Evolutionary conservation across 2,797 vertebrate genomes (phyloP).

Genomic region (Helicolenus hilgendorfi): DNA sequence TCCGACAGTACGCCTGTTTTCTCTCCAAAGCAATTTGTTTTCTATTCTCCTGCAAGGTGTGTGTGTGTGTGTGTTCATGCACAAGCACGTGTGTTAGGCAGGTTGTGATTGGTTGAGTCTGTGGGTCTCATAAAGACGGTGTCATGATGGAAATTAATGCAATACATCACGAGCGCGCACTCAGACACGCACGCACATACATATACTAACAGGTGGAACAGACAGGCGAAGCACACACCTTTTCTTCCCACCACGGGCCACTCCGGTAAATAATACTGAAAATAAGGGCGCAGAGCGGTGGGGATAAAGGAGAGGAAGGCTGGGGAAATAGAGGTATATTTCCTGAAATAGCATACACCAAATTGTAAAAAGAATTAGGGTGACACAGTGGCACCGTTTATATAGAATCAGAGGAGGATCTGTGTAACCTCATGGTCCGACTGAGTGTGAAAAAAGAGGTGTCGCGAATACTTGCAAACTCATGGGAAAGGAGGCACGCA

Average conservation of each 20-base stretch:
- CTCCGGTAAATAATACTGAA: slow-evolving; percentile 78
- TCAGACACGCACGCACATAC: slow-evolving; percentile 17
- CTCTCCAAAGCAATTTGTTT: slow-evolving; percentile 85
- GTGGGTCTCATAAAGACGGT: slow-evolving; percentile 88
- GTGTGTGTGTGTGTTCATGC: not conserved
- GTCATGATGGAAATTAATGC: slow-evolving; percentile 92
- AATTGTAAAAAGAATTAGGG: slow-evolving; percentile 57
- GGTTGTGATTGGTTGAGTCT: slow-evolving; percentile 81
- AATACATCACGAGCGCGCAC: slow-evolving; percentile 89
- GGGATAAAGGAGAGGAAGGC: slow-evolving; percentile 25
- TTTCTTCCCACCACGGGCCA: slow-evolving; percentile 47
- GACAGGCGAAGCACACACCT: slow-evolving; percentile 38
- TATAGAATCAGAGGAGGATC: slow-evolving; percentile 43
- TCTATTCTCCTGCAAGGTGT: slow-evolving; percentile 59
- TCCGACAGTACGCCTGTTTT: slow-evolving; percentile 58
- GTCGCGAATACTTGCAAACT: slow-evolving; percentile 46
- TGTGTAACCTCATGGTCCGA: slow-evolving; percentile 25
- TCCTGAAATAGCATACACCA: slow-evolving; percentile 25
- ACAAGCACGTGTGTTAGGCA: slow-evolving; percentile 51
- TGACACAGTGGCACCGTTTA: slow-evolving; percentile 35
- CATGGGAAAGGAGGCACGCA: slow-evolving; percentile 6
- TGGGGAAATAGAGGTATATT: slow-evolving; percentile 40
- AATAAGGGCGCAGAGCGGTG: slow-evolving; percentile 37
- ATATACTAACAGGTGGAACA: slow-evolving; percentile 9
- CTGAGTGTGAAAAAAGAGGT: not conserved